phyloP scores from a whole-genome alignment of 2,113 vertebrate genomes.

The Anolis sagrei region DNA sequence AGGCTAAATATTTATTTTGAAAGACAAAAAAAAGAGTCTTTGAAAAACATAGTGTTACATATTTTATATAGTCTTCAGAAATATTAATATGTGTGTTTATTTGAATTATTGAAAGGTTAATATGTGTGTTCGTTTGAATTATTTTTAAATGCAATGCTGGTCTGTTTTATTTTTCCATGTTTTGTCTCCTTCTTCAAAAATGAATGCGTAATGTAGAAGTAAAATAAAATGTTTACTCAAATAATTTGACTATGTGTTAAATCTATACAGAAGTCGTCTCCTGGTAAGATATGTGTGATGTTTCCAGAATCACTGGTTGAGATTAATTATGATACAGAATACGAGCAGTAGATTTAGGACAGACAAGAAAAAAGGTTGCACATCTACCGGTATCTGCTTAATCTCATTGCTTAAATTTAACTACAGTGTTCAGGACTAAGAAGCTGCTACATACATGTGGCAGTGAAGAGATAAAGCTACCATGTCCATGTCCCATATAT shows the following conservation, averaged over 20 bases:
- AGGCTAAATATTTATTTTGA: neutral
- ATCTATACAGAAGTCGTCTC: neutral
- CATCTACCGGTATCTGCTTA: no score
- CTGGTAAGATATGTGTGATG: neutral
- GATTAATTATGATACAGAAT: neutral
- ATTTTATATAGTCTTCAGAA: neutral
- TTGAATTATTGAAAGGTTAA: no score
- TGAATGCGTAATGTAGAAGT: neutral
- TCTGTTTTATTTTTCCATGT: neutral
- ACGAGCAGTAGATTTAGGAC: neutral
- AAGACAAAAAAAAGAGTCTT: no score
- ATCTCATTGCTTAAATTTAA: no score
- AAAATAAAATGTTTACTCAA: neutral
- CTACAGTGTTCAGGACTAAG: no score
- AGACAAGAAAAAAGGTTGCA: no score
- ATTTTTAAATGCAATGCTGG: neutral
- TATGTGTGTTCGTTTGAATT: neutral
- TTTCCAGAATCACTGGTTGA: neutral
- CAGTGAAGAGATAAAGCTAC: no score
- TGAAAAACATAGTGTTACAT: neutral
- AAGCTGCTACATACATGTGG: no score
- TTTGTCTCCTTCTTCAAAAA: no score
- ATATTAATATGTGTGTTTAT: neutral
- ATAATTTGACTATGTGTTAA: no score
- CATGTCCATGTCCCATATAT: no score